These are phyloP conservation scores for Drosophila cognata DNA, from an alignment of 2,888 invertebrate genomes.

Conservation along the genomic window DNA sequence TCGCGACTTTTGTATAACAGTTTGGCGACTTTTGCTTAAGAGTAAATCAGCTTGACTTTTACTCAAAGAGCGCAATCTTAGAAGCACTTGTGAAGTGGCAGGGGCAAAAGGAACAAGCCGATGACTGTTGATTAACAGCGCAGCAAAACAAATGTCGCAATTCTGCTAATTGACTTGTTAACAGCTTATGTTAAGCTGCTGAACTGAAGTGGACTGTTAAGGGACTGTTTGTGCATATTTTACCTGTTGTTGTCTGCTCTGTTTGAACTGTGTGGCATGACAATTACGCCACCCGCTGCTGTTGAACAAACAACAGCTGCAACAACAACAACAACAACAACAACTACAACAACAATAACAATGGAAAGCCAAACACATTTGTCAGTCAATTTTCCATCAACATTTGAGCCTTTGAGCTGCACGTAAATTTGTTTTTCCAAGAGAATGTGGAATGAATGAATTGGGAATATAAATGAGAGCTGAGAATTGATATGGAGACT, in stretches of 20 bases:
- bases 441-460: conserved; percentile 14
- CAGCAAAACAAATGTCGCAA: not conserved
- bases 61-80: conserved; percentile 6
- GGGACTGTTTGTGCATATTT: conserved; percentile 2
- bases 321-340: conserved; percentile 1
- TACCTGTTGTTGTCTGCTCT: not conserved
- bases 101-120: not conserved
- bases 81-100: not conserved
- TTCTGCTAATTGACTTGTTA: conserved; percentile 4
- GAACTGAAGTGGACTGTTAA: not conserved
- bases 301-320: conserved; percentile 8
- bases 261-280: not conserved
- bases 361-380: conserved; percentile 59
- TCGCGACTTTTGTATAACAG: conserved; percentile 38
- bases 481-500: not conserved
- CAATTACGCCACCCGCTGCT: not conserved
- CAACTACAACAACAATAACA: conserved; percentile 29
- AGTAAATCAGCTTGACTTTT: not conserved
- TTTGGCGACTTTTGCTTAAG: not conserved
- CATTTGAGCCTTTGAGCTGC: conserved; percentile 72
- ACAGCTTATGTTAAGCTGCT: conserved; percentile 20
- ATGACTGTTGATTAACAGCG: conserved; percentile 9
- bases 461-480: not conserved
- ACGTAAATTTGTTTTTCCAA: conserved; percentile 75
- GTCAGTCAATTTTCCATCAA: conserved; percentile 75